Conservation (phyloP, 2,888 invertebrate genomes). For the Resseliella maxima region DNA sequence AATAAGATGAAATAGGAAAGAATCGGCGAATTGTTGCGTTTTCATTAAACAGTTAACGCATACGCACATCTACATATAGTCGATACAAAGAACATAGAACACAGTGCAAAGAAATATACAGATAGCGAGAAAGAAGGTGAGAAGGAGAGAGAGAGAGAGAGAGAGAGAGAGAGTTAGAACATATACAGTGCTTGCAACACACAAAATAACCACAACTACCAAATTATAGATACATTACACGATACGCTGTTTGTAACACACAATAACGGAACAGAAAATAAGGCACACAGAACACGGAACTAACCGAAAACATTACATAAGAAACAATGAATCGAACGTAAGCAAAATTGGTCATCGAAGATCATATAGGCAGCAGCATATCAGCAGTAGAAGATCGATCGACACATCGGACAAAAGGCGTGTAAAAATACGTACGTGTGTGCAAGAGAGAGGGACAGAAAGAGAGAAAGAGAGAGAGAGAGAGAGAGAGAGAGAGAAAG, state of each 20-base stretch:
- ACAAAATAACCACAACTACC: no score
- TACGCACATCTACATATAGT: not conserved
- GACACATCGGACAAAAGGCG: not conserved
- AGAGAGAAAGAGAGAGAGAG: not conserved
- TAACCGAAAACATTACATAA: not conserved
- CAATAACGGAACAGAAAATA: not conserved
- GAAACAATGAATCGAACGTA: not conserved
- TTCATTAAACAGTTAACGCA: constrained; percentile 7
- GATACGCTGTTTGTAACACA: no score
- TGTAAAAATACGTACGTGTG: not conserved
- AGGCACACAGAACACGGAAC: not conserved
- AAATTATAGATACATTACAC: not conserved
- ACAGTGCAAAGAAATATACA: not conserved
- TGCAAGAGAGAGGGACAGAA: not conserved
- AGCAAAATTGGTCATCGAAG: constrained; percentile 4
- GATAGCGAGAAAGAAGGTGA: not conserved
- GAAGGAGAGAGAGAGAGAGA: no score
- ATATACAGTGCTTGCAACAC: no score
- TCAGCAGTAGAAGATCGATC: not conserved
- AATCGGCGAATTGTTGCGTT: constrained; percentile 24
- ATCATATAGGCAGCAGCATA: constrained; percentile 7
- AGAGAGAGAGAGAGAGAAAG: not conserved
- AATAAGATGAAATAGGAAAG: not conserved
- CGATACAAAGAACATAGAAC: not conserved
- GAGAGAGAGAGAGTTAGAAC: no score